Base-by-base conservation (phyloP, 2,888 invertebrate species). In the Ophion slaviceki region DNA sequence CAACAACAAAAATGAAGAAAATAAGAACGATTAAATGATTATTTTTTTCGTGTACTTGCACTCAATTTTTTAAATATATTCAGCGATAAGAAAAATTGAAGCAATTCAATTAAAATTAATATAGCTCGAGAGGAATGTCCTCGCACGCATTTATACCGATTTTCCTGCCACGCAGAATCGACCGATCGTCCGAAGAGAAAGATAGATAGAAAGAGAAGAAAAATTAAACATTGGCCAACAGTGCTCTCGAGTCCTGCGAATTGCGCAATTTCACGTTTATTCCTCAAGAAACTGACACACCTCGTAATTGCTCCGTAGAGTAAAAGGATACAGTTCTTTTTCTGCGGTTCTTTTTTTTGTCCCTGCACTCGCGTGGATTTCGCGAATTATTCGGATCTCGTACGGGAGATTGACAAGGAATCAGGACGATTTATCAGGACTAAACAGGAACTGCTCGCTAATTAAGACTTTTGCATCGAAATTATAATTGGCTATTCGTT, bases 211-310 rank as follows among this genome's bases (percentile, higher is more conserved):
- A 47, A 57, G 32, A 45, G 77, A 57, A 82, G 75, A 82, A 79
- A 57, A 82, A 62, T 62, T 45, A 77, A 74, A 64, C 68, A 68
- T 86, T 86, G 70, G 76, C 82, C 53, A 82, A 86, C 77, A 57
- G 53, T 61, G 45, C 75, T 36, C 67, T 62, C 79, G 83, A 83
- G 83, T 83, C 83, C 82, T 80, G 80, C 74, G 80, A 66, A 83
- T 86, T 86, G 80, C 83, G 75, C 68, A 86, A 86, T 86, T 82
- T 76, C 80, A 57, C 68, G 76, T 80, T 86, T 68, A 40, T 68
- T 86, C 86, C 88, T 89, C 88, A 86, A 88, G 88, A 87, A 88
- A 88, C 88, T 87, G 85, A 83, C 84, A 77, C 88, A 87, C 86
- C 87, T 87, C 84, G 88, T 89, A 88, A 88, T 88, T 83, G 82